These are phyloP conservation scores for Toxonevra muliebris DNA, from an alignment of 2,888 invertebrate species.

Conservation along the genomic window DNA sequence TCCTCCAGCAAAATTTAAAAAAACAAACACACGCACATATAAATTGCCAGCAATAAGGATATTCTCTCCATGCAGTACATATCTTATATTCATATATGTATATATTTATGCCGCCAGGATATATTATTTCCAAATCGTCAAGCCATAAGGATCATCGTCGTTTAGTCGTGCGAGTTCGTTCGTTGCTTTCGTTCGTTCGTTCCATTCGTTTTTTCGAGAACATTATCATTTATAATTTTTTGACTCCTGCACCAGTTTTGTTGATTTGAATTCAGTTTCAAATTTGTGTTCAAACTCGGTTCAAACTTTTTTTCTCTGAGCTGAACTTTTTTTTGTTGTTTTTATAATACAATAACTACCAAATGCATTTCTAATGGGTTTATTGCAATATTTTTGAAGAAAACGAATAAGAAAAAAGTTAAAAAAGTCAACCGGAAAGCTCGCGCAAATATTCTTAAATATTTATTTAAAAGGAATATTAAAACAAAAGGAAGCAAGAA, in stretches of 20 bases:
- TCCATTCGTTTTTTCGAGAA: constrained; percentile 63
- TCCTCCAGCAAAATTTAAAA: no score
- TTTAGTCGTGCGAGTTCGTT: constrained; percentile 63
- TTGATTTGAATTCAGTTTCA: constrained; percentile 59
- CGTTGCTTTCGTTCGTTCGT: constrained; percentile 63
- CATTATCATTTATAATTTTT: constrained; percentile 63
- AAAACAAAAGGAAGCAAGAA: no score
- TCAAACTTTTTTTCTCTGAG: constrained; percentile 26
- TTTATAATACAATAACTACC: no score
- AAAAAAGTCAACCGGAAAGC: constrained; percentile 17
- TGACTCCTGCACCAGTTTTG: constrained; percentile 58
- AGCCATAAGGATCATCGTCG: constrained; percentile 48
- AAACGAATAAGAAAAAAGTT: constrained; percentile 11
- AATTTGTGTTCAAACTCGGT: constrained; percentile 52
- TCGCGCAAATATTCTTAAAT: constrained; percentile 31
- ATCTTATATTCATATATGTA: not conserved
- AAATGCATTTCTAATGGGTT: no score
- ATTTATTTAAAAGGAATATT: not conserved
- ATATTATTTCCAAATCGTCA: constrained; percentile 45
- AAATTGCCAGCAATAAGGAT: no score
- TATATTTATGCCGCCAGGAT: constrained; percentile 23
- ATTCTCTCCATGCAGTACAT: no score
- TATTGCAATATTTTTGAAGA: not conserved
- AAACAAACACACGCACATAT: no score
- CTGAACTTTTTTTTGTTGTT: not conserved